Evolutionary conservation across 2,113 vertebrate species (phyloP).

Genomic region (Chloroceryle aenea): DNA sequence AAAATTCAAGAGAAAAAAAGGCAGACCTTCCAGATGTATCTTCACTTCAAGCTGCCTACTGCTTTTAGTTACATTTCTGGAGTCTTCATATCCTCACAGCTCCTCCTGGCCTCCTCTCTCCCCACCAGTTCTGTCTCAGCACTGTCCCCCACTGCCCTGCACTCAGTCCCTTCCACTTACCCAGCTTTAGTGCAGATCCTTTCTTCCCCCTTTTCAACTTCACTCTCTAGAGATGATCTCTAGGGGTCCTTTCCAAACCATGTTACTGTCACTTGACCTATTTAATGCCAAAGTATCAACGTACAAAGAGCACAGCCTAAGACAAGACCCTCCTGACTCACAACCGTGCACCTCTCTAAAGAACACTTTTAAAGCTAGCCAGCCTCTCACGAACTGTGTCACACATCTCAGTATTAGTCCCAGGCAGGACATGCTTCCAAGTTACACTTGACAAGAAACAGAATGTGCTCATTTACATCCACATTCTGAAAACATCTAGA

Average conservation of each 20-base stretch:
- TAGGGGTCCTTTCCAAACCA: not conserved
- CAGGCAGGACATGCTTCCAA: not conserved
- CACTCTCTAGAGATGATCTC: not conserved
- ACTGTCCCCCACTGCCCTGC: not conserved
- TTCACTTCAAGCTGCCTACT: not conserved
- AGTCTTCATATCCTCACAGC: not conserved
- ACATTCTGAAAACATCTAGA: not conserved
- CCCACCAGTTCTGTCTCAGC: not conserved
- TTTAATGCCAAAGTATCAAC: not conserved
- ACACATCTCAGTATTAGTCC: not conserved
- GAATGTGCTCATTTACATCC: not conserved
- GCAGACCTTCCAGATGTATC: not conserved
- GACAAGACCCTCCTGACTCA: not conserved
- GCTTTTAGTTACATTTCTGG: not conserved
- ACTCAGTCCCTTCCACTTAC: not conserved
- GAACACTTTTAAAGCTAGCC: not conserved
- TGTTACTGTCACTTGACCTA: not conserved
- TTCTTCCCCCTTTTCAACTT: not conserved
- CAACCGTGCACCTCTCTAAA: not conserved
- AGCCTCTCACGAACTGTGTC: not conserved
- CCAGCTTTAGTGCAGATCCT: not conserved
- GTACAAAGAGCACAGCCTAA: not conserved
- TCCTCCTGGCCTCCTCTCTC: not conserved
- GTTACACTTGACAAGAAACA: not conserved
- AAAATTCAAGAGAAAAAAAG: not conserved